These are phyloP conservation scores for Taenaris catops DNA, from an alignment of 2,888 invertebrate species.

Conservation along the genomic window DNA sequence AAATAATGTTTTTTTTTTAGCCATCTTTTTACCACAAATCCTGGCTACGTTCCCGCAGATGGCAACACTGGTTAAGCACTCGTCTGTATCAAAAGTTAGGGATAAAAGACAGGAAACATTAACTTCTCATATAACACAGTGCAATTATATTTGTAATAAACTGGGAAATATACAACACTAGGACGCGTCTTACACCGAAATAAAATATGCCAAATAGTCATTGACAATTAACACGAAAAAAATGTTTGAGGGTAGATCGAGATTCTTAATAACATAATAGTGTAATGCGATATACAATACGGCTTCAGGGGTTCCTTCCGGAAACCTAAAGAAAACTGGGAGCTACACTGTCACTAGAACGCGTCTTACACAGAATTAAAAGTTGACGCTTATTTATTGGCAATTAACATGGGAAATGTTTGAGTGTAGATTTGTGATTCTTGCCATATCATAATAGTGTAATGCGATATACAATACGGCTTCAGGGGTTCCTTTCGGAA, in stretches of 20 bases:
- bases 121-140: conserved; percentile 41
- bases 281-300: conserved; percentile 11
- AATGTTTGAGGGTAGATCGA: conserved; percentile 11
- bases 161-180: conserved; percentile 30
- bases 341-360: conserved; percentile 27
- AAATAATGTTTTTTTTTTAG: too few species aligned
- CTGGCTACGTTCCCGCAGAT: background rate
- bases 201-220: conserved; percentile 28
- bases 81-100: conserved; percentile 5
- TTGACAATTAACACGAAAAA: conserved; percentile 4
- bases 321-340: too few species aligned
- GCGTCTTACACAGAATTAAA: conserved; percentile 23
- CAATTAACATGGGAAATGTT: conserved; percentile 3
- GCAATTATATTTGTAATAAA: conserved; percentile 36
- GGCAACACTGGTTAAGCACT: background rate
- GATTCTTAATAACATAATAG: conserved; percentile 11
- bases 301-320: conserved; percentile 6
- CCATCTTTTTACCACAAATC: too few species aligned
- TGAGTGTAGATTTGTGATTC: conserved; percentile 14
- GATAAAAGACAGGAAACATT: conserved; percentile 37
- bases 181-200: conserved; percentile 6
- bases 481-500: conserved; percentile 4
- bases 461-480: conserved; percentile 12
- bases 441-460: conserved; percentile 6
- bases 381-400: conserved; percentile 20